These are phyloP conservation scores for Zygaena filipendulae DNA, from an alignment of 2,888 invertebrate genomes.

Conservation along the genomic window DNA sequence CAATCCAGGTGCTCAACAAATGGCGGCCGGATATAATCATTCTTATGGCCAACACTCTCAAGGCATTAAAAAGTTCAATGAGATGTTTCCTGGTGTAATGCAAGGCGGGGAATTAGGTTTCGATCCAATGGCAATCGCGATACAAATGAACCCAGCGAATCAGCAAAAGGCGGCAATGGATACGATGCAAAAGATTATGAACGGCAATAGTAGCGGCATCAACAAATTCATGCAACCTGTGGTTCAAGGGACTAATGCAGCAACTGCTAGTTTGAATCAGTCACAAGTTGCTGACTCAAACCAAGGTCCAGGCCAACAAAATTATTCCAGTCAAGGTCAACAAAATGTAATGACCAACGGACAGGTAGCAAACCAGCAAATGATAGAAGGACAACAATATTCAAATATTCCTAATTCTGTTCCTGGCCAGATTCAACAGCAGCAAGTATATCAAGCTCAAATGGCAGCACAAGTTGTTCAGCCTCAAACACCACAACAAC, in stretches of 20 bases:
- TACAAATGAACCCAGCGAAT: conserved; percentile 59
- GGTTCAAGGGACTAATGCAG: conserved; percentile 14
- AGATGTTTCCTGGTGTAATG: conserved; percentile 53
- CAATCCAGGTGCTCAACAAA: conserved; percentile 1
- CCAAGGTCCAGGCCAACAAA: conserved; percentile 5
- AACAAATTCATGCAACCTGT: conserved; percentile 12
- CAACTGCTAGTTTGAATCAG: conserved; percentile 13
- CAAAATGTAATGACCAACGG: background rate
- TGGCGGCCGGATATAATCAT: conserved; percentile 13
- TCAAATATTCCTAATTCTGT: conserved; percentile 7
- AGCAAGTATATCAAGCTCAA: conserved; percentile 23
- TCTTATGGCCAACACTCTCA: conserved; percentile 32
- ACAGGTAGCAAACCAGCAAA: conserved; percentile 4
- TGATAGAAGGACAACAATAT: conserved; percentile 9
- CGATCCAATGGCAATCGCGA: conserved; percentile 57
- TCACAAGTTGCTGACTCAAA: conserved; percentile 1
- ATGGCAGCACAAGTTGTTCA: conserved; percentile 13
- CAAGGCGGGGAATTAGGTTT: conserved; percentile 43
- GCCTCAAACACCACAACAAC: conserved; percentile 15
- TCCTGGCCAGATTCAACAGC: conserved; percentile 20
- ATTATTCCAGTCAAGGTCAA: background rate
- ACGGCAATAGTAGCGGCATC: conserved; percentile 18
- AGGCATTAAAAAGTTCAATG: conserved; percentile 45
- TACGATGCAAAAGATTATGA: conserved; percentile 39
- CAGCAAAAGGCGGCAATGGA: conserved; percentile 37